These are phyloP conservation scores for Myxocyprinus asiaticus DNA, from an alignment of 2,113 vertebrate genomes.

Conservation along the genomic window DNA sequence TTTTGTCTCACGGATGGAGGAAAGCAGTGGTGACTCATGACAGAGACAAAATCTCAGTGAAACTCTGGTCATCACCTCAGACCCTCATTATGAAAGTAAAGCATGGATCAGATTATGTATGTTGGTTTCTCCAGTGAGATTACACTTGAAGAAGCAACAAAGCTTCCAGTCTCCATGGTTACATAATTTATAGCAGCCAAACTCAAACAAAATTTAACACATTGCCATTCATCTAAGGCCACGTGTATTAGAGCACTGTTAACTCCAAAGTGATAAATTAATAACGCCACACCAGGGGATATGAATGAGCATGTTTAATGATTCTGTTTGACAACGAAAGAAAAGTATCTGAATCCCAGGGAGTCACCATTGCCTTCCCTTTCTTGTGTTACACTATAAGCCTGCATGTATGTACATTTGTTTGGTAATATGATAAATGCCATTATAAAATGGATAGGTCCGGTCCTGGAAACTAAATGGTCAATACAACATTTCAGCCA, in stretches of 20 bases:
- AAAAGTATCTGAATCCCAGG: slow-evolving; percentile 68
- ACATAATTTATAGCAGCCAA: slow-evolving; percentile 80
- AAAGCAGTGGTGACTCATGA: slow-evolving; percentile 14
- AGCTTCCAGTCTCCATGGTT: slow-evolving; percentile 68
- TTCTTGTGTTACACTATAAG: neutral
- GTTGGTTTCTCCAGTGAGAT: slow-evolving; percentile 53
- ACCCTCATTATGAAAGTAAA: slow-evolving; percentile 12
- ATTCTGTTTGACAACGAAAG: slow-evolving; percentile 83
- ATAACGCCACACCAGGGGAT: slow-evolving; percentile 73
- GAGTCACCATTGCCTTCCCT: slow-evolving; percentile 47
- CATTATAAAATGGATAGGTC: no score
- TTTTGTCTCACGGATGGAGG: slow-evolving; percentile 28
- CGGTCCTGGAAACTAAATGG: no score
- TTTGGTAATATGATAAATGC: no score
- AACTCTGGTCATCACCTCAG: neutral
- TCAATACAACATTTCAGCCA: no score
- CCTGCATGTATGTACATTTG: no score
- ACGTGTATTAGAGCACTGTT: slow-evolving; percentile 57
- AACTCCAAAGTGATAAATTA: slow-evolving; percentile 76
- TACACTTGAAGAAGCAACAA: slow-evolving; percentile 38
- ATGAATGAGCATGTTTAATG: slow-evolving; percentile 78
- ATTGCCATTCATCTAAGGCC: slow-evolving; percentile 74
- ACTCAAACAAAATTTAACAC: slow-evolving; percentile 80
- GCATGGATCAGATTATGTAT: slow-evolving; percentile 15
- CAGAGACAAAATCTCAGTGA: neutral